Conservation (phyloP, 2,888 invertebrate genomes). For the Stratiomys singularior region DNA sequence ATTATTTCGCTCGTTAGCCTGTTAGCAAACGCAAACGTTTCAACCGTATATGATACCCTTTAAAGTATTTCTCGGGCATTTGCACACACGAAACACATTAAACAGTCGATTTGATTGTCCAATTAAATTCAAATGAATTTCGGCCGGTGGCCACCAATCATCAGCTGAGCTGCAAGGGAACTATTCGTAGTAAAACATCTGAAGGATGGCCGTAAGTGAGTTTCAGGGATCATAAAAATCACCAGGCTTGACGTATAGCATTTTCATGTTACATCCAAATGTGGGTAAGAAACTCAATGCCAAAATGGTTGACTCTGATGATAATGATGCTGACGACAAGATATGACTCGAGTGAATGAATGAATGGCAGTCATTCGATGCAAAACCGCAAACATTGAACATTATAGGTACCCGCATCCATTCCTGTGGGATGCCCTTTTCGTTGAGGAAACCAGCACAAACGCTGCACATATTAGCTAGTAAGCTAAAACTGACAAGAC, state of each 20-base stretch:
- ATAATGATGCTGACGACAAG: conserved; percentile 16
- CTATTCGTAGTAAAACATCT: background rate
- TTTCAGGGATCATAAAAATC: conserved; percentile 13
- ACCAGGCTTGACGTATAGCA: background rate
- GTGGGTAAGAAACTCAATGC: background rate
- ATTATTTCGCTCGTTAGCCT: no score
- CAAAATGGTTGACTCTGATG: conserved; percentile 23
- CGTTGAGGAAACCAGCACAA: background rate
- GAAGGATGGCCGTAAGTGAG: background rate
- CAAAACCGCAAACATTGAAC: conserved; percentile 1
- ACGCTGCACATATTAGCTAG: background rate
- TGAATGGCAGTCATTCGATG: background rate
- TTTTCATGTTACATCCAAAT: conserved; percentile 5
- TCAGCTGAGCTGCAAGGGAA: background rate
- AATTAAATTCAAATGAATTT: conserved; percentile 51
- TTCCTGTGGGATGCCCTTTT: conserved; percentile 5
- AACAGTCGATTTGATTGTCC: conserved; percentile 45
- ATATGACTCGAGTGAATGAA: conserved; percentile 4
- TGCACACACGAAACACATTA: background rate
- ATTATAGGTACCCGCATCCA: background rate
- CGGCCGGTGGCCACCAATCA: conserved; percentile 34
- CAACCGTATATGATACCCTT: background rate
- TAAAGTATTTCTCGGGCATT: background rate
- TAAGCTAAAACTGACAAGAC: background rate
- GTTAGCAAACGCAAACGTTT: background rate